Evolutionary conservation across 2,888 invertebrate species (phyloP).

Genomic region (Lacanobia wlatinum): DNA sequence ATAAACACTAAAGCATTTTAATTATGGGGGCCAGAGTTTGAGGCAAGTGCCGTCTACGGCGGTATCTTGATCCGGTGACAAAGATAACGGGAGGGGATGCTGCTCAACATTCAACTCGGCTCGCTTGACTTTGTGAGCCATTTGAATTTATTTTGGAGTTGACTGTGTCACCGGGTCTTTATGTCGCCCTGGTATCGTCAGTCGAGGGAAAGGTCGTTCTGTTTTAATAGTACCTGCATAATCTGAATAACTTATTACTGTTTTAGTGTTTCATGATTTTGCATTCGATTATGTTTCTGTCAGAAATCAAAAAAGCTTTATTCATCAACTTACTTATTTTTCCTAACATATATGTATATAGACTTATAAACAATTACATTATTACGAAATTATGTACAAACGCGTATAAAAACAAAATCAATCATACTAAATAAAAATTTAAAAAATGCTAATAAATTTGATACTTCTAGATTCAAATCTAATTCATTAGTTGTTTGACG

Average conservation of each 20-base stretch:
- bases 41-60: conserved; percentile 52
- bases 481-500: too few relatives aligned
- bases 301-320: too few relatives aligned
- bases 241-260: neutral
- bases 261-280: neutral
- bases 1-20: conserved; percentile 66
- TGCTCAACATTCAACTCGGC: conserved; percentile 47
- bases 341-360: too few relatives aligned
- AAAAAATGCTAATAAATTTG: too few relatives aligned
- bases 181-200: neutral
- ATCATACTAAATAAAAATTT: too few relatives aligned
- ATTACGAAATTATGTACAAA: too few relatives aligned
- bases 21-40: conserved; percentile 58
- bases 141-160: conserved; percentile 48
- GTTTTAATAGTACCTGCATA: neutral
- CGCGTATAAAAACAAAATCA: too few relatives aligned
- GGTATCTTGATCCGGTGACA: conserved; percentile 56
- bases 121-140: conserved; percentile 42
- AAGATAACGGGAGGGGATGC: conserved; percentile 57
- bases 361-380: too few relatives aligned
- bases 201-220: neutral
- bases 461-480: too few relatives aligned
- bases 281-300: neutral
- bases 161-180: conserved; percentile 25
- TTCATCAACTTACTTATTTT: too few relatives aligned